phyloP scores from a whole-genome alignment of 2,888 invertebrate genomes.

The Gonocerus acuteangulatus region DNA sequence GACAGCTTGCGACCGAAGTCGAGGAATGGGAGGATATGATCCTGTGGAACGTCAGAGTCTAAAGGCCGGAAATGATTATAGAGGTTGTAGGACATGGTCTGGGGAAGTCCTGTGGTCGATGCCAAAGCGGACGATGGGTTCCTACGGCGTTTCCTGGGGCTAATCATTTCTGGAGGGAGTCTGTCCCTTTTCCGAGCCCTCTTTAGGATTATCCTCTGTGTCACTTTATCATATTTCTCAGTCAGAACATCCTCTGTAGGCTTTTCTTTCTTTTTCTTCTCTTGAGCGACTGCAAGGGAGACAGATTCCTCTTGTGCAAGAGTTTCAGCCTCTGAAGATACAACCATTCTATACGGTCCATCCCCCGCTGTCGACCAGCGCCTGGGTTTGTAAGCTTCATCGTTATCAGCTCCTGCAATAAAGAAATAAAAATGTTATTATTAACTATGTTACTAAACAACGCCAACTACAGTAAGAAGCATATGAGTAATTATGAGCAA shows the following conservation, averaged over 20 bases:
- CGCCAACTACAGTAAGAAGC: not conserved
- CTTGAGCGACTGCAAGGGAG: slow-evolving; percentile 28
- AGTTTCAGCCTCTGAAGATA: slow-evolving; percentile 31
- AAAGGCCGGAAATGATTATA: slow-evolving; percentile 58
- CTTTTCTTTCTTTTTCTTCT: slow-evolving; percentile 26
- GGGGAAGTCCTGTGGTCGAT: slow-evolving; percentile 31
- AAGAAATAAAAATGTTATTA: not conserved
- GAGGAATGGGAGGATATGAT: slow-evolving; percentile 60
- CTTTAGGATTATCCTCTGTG: slow-evolving; percentile 30
- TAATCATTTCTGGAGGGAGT: not conserved
- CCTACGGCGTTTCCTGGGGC: slow-evolving; percentile 22
- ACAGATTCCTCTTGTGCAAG: slow-evolving; percentile 28
- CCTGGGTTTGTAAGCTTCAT: slow-evolving; percentile 29
- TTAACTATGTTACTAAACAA: not conserved
- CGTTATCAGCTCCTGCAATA: slow-evolving; percentile 27
- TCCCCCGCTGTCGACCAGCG: slow-evolving; percentile 33
- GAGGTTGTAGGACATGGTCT: slow-evolving; percentile 46
- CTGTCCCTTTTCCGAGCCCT: slow-evolving; percentile 28
- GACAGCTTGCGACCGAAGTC: slow-evolving; percentile 61
- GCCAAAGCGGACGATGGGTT: slow-evolving; percentile 10
- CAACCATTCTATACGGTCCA: slow-evolving; percentile 35
- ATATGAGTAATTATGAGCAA: too few species aligned
- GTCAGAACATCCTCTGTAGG: slow-evolving; percentile 13
- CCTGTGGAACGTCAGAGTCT: slow-evolving; percentile 54
- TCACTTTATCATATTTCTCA: slow-evolving; percentile 30